Conservation (phyloP, 2,113 vertebrate genomes). For the Marmota flaviventris region DNA sequence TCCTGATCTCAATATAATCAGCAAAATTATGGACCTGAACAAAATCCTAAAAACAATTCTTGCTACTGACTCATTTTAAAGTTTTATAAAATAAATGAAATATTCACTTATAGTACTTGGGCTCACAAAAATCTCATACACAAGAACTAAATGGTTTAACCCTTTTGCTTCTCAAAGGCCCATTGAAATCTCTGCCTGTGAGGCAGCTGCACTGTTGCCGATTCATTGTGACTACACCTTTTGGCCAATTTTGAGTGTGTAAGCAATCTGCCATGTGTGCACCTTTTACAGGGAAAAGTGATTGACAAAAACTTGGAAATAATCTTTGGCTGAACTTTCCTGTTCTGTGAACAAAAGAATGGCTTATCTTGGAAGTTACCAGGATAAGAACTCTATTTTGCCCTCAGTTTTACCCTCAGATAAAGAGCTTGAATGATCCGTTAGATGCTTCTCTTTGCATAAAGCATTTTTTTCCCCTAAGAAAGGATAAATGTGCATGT, state of each 20-base stretch:
- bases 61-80: conserved; percentile 13
- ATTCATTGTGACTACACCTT: conserved; percentile 49
- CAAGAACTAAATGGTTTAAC: conserved; percentile 23
- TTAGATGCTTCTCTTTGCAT: conserved; percentile 50
- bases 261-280: conserved; percentile 66
- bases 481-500: conserved; percentile 51
- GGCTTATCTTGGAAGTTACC: conserved; percentile 62
- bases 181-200: not conserved
- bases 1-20: conserved; percentile 20
- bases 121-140: conserved; percentile 1
- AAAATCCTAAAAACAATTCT: conserved; percentile 9
- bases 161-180: conserved; percentile 8
- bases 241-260: conserved; percentile 62
- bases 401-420: conserved; percentile 46
- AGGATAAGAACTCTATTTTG: conserved; percentile 13
- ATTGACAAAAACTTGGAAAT: conserved; percentile 73
- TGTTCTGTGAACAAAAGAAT: conserved; percentile 66
- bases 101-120: not conserved
- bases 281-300: conserved; percentile 63
- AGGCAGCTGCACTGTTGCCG: not conserved
- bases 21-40: not conserved
- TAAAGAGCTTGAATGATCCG: conserved; percentile 50
- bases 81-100: conserved; percentile 36
- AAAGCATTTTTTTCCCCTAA: conserved; percentile 24
- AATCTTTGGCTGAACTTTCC: conserved; percentile 57